Conservation (phyloP, 1,140 invertebrate genomes). For the Gryllus bimaculatus region DNA sequence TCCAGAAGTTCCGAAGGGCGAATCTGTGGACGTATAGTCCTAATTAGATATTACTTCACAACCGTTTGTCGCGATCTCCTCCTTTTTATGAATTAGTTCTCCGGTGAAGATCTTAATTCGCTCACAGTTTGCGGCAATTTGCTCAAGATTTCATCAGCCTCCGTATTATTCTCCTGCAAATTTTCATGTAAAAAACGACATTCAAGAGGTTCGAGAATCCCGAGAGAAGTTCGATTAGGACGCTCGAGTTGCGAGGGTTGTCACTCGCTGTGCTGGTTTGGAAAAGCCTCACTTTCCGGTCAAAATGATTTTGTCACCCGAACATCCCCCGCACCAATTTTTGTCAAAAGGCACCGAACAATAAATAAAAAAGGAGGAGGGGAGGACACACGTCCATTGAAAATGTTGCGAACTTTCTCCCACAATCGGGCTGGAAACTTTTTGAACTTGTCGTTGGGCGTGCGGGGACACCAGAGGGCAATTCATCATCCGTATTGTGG, state of each 20-base stretch:
- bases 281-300: background rate
- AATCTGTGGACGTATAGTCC: too few relatives aligned
- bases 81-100: too few relatives aligned
- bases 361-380: background rate
- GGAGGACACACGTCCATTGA: constrained; percentile 2
- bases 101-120: too few relatives aligned
- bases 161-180: too few relatives aligned
- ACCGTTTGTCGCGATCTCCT: too few relatives aligned
- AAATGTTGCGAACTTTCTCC: background rate
- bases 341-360: constrained; percentile 3
- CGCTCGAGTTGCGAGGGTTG: background rate
- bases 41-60: too few relatives aligned
- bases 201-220: too few relatives aligned
- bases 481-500: constrained; percentile 4
- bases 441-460: background rate
- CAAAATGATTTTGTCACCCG: background rate
- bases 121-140: too few relatives aligned
- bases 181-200: too few relatives aligned
- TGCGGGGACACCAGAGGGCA: background rate
- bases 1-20: background rate
- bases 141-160: too few relatives aligned
- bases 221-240: background rate
- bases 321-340: background rate
- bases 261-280: background rate
- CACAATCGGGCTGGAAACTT: background rate